phyloP scores from a whole-genome alignment of 1,140 invertebrate species.

The Platorchestia sp. region DNA sequence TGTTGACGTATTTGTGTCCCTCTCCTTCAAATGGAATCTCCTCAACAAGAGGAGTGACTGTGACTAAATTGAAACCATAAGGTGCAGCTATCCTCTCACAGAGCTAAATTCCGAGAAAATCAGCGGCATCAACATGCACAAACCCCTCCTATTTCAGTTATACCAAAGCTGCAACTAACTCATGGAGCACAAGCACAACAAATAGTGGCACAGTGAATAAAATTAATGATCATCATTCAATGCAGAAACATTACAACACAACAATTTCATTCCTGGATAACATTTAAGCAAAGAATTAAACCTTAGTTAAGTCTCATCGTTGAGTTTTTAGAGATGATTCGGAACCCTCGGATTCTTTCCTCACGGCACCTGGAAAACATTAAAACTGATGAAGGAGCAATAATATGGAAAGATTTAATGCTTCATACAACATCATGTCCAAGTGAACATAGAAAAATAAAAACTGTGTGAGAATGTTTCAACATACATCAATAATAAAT shows the following conservation, averaged over 20 bases:
- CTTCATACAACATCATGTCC: neutral
- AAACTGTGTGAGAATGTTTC: neutral
- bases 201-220: neutral
- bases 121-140: neutral
- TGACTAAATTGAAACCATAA: neutral
- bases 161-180: neutral
- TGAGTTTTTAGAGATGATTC: neutral
- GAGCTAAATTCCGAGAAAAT: neutral
- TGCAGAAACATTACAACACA: neutral
- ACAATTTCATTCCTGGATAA: neutral
- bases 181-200: neutral
- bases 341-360: conserved; percentile 22
- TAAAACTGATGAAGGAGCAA: neutral
- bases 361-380: conserved; percentile 10
- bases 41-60: neutral
- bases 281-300: neutral
- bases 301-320: neutral
- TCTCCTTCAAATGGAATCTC: neutral
- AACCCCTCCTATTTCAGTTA: neutral
- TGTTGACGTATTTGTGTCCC: neutral
- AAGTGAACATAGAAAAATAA: neutral
- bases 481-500: neutral
- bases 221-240: neutral
- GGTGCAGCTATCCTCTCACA: neutral
- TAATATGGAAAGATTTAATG: neutral